Percentiles rank a stretch among this genome's conserved stretches.
Conservation (phyloP, 35 echinoderm and acorn worm genomes). For the Hemicentrotus pulcherrimus region DNA sequence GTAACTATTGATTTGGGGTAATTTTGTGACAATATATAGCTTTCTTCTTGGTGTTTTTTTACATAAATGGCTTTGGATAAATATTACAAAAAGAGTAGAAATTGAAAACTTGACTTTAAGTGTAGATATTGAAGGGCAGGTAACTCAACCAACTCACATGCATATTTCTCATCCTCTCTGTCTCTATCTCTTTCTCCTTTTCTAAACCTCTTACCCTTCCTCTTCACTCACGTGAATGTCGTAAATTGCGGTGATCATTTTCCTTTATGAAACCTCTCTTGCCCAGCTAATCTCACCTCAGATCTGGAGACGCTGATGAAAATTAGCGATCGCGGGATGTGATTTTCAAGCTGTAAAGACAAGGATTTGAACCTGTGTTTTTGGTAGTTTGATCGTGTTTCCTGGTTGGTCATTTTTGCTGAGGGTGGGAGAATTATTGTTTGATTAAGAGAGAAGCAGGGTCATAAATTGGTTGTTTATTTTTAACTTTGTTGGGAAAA, state of each 20-base stretch:
- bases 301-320: not conserved
- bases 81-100: not conserved
- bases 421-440: not conserved
- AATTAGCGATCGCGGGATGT: not conserved
- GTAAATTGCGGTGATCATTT: not conserved
- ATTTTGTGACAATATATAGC: not conserved
- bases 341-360: not conserved
- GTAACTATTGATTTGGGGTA: not conserved
- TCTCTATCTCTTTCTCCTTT: not conserved
- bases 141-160: not conserved
- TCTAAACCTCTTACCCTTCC: not conserved
- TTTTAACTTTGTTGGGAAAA: not conserved
- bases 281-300: not conserved
- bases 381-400: not conserved
- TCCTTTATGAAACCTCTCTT: not conserved
- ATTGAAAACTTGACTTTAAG: not conserved
- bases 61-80: not conserved
- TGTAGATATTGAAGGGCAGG: not conserved
- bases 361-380: not conserved
- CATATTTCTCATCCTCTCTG: not conserved
- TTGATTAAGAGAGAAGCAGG: not conserved
- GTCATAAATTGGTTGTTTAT: not conserved
- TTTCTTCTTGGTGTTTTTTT: not conserved
- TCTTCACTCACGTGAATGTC: not conserved
- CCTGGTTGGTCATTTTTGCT: not conserved